Conservation (phyloP, 1,140 invertebrate genomes). For the Lucilia sericata region DNA sequence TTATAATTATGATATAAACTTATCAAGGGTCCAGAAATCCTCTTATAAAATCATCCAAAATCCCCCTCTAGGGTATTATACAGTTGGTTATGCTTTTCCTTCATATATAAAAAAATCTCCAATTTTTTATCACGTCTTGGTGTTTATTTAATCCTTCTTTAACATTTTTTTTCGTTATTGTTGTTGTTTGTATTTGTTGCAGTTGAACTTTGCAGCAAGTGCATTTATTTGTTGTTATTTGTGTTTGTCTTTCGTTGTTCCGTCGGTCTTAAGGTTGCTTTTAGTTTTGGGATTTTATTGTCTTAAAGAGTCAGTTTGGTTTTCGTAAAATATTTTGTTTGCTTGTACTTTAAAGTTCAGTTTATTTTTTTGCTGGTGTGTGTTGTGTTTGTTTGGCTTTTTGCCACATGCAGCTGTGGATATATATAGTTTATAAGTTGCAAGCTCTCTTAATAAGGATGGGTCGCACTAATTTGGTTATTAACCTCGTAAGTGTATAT, state of each 20-base stretch:
- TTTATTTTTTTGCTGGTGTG: neutral
- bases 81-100: no score
- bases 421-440: no score
- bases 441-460: no score
- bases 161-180: neutral
- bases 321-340: neutral
- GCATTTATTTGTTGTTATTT: neutral
- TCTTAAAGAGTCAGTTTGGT: neutral
- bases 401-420: neutral
- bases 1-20: no score
- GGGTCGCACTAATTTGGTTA: no score
- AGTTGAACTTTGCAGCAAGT: conserved; percentile 8
- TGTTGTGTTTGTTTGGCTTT: conserved; percentile 14
- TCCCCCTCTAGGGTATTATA: no score
- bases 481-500: no score
- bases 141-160: neutral
- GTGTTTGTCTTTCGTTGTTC: neutral
- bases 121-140: neutral
- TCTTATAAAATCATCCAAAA: no score
- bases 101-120: neutral
- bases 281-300: neutral
- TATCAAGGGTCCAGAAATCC: no score
- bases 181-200: conserved; percentile 4
- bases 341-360: conserved; percentile 4
- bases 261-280: neutral